Conservation (phyloP, 1,140 invertebrate species). For the Latrodectus geometricus region DNA sequence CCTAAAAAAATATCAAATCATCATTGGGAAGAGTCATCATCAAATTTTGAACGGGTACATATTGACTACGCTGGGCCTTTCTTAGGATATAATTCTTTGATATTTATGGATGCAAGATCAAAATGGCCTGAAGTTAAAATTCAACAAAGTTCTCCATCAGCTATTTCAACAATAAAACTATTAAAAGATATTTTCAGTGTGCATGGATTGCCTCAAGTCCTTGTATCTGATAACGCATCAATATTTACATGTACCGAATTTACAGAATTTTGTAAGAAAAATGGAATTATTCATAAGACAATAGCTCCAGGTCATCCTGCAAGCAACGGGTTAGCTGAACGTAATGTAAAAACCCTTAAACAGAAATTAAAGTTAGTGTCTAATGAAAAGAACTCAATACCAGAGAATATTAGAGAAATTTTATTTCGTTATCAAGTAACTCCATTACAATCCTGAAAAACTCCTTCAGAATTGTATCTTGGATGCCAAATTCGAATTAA, state of each 20-base stretch:
- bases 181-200: neutral
- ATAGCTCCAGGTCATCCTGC: constrained; percentile 7
- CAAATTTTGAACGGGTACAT: constrained; percentile 12
- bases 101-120: neutral
- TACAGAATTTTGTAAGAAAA: neutral
- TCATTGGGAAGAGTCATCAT: neutral
- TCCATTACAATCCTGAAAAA: neutral
- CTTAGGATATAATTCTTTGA: neutral
- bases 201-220: constrained; percentile 13
- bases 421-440: neutral
- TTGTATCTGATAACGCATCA: constrained; percentile 2
- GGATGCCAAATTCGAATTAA: no score
- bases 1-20: neutral
- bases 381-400: neutral
- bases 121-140: constrained; percentile 13
- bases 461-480: constrained; percentile 9
- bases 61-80: constrained; percentile 34
- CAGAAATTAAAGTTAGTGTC: neutral
- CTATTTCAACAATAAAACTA: neutral
- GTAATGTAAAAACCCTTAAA: constrained; percentile 6
- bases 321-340: neutral
- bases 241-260: constrained; percentile 8
- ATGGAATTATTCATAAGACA: constrained; percentile 9
- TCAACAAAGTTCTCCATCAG: neutral
- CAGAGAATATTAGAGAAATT: neutral